phyloP scores from a whole-genome alignment of 2,113 vertebrate species.

The Potamarius usumacintae region DNA sequence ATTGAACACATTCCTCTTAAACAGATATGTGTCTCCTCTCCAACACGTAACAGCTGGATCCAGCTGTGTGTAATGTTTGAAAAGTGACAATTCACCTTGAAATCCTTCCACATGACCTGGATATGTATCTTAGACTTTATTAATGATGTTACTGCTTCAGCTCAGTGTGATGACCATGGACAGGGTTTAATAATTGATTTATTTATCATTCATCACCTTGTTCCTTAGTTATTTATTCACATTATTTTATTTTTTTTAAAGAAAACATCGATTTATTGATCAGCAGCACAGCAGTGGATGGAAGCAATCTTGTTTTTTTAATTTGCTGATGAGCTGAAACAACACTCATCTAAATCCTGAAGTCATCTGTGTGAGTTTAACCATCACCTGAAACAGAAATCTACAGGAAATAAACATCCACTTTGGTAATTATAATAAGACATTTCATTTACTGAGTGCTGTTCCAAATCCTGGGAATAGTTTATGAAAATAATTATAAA shows the following conservation, averaged over 20 bases:
- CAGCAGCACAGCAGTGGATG: not conserved
- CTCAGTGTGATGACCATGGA: not conserved
- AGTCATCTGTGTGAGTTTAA: not conserved
- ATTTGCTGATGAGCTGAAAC: not conserved
- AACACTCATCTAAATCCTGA: not conserved
- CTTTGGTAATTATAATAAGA: not conserved
- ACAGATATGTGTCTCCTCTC: not conserved
- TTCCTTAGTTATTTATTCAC: not conserved
- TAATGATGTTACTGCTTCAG: not conserved
- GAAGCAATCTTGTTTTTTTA: not conserved
- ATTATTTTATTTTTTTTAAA: not conserved
- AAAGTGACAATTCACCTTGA: not conserved
- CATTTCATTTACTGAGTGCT: not conserved
- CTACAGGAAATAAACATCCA: not conserved
- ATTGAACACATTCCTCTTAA: not conserved
- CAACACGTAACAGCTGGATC: not conserved
- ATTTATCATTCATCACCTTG: not conserved
- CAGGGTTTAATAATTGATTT: not conserved
- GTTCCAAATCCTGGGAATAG: not conserved
- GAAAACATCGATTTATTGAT: not conserved
- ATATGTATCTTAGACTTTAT: not conserved
- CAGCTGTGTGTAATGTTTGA: not conserved
- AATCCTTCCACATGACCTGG: not conserved
- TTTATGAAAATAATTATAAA: not conserved
- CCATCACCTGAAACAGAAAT: not conserved